Conservation (phyloP, 2,888 invertebrate species). For the Ypsolopha sequella region DNA sequence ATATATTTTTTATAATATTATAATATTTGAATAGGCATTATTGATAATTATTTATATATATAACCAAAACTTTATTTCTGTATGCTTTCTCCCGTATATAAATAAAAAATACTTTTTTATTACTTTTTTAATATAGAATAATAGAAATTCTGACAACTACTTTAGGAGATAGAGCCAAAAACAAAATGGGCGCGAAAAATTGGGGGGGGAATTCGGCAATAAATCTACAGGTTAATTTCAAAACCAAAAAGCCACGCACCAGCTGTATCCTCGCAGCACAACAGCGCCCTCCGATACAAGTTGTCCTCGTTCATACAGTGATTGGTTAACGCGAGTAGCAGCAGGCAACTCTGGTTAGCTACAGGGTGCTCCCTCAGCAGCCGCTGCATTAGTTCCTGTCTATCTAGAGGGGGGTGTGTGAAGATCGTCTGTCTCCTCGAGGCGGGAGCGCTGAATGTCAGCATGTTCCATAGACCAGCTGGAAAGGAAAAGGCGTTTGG, state of each 20-base stretch:
- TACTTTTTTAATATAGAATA: no score
- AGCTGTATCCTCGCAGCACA: constrained; percentile 85
- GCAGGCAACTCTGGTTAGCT: constrained; percentile 90
- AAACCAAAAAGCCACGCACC: constrained; percentile 50
- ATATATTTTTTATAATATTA: no score
- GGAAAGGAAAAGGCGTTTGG: constrained; percentile 14
- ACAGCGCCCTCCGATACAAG: constrained; percentile 87
- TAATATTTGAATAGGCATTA: no score
- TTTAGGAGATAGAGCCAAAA: no score
- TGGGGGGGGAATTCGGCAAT: neutral
- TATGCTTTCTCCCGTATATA: no score
- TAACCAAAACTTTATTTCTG: no score
- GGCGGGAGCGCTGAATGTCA: constrained; percentile 73
- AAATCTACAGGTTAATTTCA: neutral
- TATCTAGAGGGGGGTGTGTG: constrained; percentile 39
- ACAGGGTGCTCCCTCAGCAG: constrained; percentile 77
- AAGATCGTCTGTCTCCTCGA: constrained; percentile 39
- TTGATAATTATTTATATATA: no score
- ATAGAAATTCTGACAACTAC: no score
- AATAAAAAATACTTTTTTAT: no score
- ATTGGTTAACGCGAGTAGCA: constrained; percentile 90
- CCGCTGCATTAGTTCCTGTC: constrained; percentile 52
- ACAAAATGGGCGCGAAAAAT: no score
- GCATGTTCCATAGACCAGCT: constrained; percentile 85
- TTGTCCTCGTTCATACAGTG: constrained; percentile 87